These are phyloP conservation scores for Geopemphigus sp. DNA, from an alignment of 1,140 invertebrate genomes.

Conservation along the genomic window DNA sequence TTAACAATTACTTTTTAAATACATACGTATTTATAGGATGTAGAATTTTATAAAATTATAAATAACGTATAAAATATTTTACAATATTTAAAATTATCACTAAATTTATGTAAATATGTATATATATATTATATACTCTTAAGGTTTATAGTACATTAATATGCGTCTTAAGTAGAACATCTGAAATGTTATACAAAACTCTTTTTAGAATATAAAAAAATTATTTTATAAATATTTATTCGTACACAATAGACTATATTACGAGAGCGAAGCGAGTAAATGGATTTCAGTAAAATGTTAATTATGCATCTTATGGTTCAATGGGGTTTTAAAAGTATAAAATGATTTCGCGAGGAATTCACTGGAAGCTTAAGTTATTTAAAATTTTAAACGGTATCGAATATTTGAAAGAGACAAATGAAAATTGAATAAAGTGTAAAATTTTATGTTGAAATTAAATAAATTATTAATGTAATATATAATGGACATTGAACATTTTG, in stretches of 20 bases:
- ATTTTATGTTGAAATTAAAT: background rate
- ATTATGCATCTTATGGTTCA: background rate
- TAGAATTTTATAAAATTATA: no score
- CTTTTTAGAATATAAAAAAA: background rate
- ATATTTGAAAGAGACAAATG: background rate
- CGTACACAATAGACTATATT: background rate
- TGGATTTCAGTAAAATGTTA: background rate
- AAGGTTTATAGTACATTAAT: no score
- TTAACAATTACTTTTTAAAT: no score
- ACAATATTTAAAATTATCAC: no score
- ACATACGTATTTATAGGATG: no score
- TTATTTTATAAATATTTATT: background rate
- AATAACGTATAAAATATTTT: no score
- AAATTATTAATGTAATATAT: background rate
- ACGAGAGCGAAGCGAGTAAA: background rate
- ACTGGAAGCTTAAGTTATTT: background rate
- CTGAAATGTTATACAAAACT: no score
- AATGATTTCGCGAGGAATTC: background rate
- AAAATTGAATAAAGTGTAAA: background rate
- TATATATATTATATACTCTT: no score
- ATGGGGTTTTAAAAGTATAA: constrained; percentile 8
- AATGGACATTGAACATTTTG: no score
- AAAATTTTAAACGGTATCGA: background rate
- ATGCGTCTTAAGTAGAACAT: no score
- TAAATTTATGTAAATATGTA: no score